Evolutionary conservation across 2,797 vertebrate genomes (phyloP).

Genomic region (Remorina albescens): DNA sequence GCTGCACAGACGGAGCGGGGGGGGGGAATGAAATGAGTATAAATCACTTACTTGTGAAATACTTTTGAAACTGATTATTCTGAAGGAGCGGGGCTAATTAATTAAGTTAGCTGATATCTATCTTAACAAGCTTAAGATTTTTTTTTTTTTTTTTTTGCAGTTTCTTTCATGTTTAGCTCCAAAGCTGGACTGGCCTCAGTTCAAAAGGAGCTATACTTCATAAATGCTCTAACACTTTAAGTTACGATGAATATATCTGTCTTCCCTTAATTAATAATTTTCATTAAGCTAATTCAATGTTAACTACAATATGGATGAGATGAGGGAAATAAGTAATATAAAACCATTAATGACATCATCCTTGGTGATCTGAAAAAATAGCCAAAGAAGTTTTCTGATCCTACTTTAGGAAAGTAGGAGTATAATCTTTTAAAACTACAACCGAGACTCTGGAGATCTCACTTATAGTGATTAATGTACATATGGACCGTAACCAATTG

Average conservation of each 20-base stretch:
- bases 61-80: no score
- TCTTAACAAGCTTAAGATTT: conserved; percentile 11
- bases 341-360: neutral
- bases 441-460: no score
- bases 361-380: neutral
- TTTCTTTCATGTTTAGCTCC: conserved; percentile 43
- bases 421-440: neutral
- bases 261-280: neutral
- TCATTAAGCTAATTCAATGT: neutral
- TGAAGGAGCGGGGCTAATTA: neutral
- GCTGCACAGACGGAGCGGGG: conserved; percentile 24
- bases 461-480: neutral
- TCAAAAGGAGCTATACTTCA: conserved; percentile 31
- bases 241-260: neutral
- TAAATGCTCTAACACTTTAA: conserved; percentile 24
- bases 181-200: no score
- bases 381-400: neutral
- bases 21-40: conserved; percentile 11
- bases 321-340: neutral
- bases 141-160: neutral
- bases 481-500: no score
- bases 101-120: neutral
- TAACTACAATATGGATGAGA: neutral
- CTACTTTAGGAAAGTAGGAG: neutral
- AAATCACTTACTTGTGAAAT: no score